phyloP scores from a whole-genome alignment of 2,113 vertebrate genomes.

The Anhinga rufa region DNA sequence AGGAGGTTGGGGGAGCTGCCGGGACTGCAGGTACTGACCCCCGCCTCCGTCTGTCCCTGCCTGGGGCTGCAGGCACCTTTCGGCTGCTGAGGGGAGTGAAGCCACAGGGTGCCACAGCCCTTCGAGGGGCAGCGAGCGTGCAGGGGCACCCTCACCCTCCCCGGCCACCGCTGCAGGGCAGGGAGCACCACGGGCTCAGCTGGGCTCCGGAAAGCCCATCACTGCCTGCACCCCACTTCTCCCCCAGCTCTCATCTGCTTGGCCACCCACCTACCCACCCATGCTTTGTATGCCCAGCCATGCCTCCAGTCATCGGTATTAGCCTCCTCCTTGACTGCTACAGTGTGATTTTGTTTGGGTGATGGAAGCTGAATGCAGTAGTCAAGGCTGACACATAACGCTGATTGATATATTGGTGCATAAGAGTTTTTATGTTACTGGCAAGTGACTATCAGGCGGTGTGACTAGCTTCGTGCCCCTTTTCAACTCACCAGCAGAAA shows the following conservation, averaged over 20 bases:
- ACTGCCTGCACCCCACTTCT: background rate
- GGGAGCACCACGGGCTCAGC: background rate
- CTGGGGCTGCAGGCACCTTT: background rate
- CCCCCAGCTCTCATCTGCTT: background rate
- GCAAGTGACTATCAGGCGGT: conserved; percentile 27
- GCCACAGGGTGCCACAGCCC: fast-evolving
- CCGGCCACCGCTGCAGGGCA: background rate
- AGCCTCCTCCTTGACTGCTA: background rate
- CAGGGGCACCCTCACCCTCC: background rate
- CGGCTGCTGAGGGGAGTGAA: fast-evolving
- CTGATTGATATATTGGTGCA: conserved; percentile 32
- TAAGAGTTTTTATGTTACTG: conserved; percentile 31
- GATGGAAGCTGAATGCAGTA: conserved; percentile 22
- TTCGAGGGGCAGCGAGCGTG: fast-evolving
- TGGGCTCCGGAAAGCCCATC: background rate
- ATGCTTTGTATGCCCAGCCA: background rate
- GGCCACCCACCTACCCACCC: background rate
- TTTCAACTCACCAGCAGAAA: background rate
- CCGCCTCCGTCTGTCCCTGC: background rate
- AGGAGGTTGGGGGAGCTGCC: background rate
- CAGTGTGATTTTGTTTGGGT: conserved; percentile 10
- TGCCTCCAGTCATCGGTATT: background rate
- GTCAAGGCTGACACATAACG: conserved; percentile 23
- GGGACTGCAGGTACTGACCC: background rate
- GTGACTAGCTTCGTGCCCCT: background rate